Evolutionary conservation across 2,888 invertebrate genomes (phyloP), one percentile per base, ranked within the genome.

Genomic region (Rhabditophanes sp.): DNA sequence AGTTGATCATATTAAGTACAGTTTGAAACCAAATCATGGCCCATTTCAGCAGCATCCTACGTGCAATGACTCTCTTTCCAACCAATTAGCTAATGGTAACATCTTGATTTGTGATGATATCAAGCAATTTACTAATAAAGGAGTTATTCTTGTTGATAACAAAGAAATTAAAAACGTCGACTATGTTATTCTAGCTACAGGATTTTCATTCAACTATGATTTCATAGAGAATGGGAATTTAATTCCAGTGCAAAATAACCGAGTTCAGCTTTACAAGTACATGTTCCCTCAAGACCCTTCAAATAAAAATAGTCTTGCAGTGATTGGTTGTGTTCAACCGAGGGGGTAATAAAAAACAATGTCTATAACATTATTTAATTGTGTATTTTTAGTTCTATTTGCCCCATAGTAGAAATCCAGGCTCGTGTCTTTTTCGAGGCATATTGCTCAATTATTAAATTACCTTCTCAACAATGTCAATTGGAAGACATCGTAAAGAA

Each of bases 261-360:
- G 33, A 12, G 59, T 66, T 9, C 39, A 43, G 18, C 48, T 68
- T 17, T 68, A 65, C 53, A 57, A 66, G 48, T 66, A 63, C 48
- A 61, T 67, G 51, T 67, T 62, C 40, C 67, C 67, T 0, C 60
- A 65, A 16, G 34, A 41, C 19, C 34, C 33, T 44, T 46, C 8
- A 8, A 9, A 9, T 28, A 61, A 64, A 5, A 63, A 65, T 9
- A 68, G 68, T 1, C 45, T 70, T 28, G 68, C 66, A 20, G 50
- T 69, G 12, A 65, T 70, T 33, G 69, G 68, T 1, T 51, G 67
- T 3, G 58, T 68, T 18, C 68, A 69, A 50, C 68, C 68, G 0
- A 14, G 9, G 9, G 27, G n/a, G n/a, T n/a, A n/a, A n/a, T n/a
- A n/a, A n/a, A n/a, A n/a, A n/a, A n/a, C n/a, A n/a, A n/a, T n/a